These are phyloP conservation scores for Uloborus diversus DNA, from an alignment of 1,140 invertebrate genomes.

Conservation along the genomic window DNA sequence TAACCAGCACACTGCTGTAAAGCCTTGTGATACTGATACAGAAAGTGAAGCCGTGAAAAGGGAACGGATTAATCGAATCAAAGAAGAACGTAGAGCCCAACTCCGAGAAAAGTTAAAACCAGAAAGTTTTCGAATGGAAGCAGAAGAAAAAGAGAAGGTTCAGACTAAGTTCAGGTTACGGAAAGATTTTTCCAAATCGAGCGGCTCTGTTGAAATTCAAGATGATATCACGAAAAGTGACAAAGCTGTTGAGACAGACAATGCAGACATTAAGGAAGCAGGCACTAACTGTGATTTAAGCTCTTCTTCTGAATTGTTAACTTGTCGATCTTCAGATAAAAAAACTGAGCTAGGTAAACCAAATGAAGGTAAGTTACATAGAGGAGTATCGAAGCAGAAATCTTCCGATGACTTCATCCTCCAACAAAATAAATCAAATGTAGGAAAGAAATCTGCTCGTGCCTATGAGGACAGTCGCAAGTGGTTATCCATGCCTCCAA, in stretches of 20 bases:
- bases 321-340: not conserved
- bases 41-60: constrained; percentile 68
- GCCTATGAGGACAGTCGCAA: constrained; percentile 33
- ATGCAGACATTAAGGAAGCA: constrained; percentile 23
- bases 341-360: not conserved
- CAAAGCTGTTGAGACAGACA: constrained; percentile 49
- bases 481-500: constrained; percentile 29
- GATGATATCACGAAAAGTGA: constrained; percentile 29
- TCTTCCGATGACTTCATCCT: constrained; percentile 8
- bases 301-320: not conserved
- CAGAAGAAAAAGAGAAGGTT: constrained; percentile 63
- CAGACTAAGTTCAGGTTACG: constrained; percentile 42
- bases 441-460: constrained; percentile 4
- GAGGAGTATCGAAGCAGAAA: not conserved
- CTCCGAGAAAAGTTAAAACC: constrained; percentile 86
- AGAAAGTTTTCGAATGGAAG: constrained; percentile 78
- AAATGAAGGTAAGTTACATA: not conserved
- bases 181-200: constrained; percentile 21
- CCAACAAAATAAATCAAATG: constrained; percentile 24
- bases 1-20: not conserved
- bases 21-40: not conserved
- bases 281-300: constrained; percentile 36
- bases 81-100: constrained; percentile 87
- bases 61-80: constrained; percentile 84
- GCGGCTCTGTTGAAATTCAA: not conserved